Evolutionary conservation across 2,113 vertebrate species (phyloP).

Genomic region (Delphinus delphis): DNA sequence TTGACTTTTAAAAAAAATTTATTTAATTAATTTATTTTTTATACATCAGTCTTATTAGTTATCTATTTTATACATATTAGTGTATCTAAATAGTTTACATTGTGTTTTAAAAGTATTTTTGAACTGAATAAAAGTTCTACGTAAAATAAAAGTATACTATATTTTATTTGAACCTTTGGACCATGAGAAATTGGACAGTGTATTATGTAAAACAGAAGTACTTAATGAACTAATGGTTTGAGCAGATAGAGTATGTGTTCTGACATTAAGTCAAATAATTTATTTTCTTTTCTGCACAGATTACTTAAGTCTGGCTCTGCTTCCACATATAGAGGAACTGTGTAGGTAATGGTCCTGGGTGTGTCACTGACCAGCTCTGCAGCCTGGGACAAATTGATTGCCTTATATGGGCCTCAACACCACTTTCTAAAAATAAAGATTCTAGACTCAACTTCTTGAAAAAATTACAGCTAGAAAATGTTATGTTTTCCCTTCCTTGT

Average conservation of each 20-base stretch:
- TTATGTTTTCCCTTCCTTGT: neutral
- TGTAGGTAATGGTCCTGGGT: neutral
- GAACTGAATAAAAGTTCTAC: neutral
- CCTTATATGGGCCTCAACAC: neutral
- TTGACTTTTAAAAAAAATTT: no score
- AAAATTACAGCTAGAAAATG: neutral
- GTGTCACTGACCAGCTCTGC: neutral
- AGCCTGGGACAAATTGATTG: neutral
- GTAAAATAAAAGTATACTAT: neutral
- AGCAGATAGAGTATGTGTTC: neutral
- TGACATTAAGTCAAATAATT: neutral
- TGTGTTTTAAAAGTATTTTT: neutral
- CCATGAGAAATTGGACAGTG: neutral
- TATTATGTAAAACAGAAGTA: neutral
- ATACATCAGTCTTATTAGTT: no score
- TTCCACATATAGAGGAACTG: neutral
- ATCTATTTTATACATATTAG: no score
- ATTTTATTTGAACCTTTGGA: conserved; percentile 20
- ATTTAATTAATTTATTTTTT: no score
- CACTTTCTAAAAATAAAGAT: conserved; percentile 4
- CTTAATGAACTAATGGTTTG: neutral
- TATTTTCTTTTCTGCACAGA: neutral
- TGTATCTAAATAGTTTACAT: neutral
- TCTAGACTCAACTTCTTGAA: neutral
- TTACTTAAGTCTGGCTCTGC: neutral